Evolutionary conservation across 2,888 invertebrate genomes (phyloP).

Genomic region (Glaucopsyche alexis): DNA sequence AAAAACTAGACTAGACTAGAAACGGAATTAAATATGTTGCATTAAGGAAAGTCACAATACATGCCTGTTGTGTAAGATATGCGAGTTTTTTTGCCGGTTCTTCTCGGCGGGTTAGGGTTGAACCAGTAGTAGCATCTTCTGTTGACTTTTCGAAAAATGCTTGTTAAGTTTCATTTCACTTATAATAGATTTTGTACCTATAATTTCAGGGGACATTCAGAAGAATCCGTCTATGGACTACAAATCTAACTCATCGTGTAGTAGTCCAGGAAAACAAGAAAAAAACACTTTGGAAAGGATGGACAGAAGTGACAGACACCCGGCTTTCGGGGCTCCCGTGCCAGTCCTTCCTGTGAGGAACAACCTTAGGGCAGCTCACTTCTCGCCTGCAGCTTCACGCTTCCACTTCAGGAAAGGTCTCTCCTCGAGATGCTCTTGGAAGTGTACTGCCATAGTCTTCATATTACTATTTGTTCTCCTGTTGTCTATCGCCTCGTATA

Average conservation of each 20-base stretch:
- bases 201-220: slow-evolving; percentile 87
- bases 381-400: slow-evolving; percentile 84
- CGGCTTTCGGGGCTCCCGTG: slow-evolving; percentile 83
- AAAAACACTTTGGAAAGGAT: slow-evolving; percentile 76
- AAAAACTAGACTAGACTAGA: neutral
- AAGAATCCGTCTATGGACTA: slow-evolving; percentile 94
- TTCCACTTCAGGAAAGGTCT: slow-evolving; percentile 94
- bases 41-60: no score
- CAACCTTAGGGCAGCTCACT: slow-evolving; percentile 86
- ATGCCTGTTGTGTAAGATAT: no score
- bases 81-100: no score
- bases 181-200: neutral
- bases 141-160: no score
- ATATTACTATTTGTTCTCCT: slow-evolving; percentile 91
- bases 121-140: no score
- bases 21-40: no score
- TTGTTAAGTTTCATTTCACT: no score
- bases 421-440: slow-evolving; percentile 93
- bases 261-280: slow-evolving; percentile 86
- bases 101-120: no score
- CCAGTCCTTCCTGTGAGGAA: slow-evolving; percentile 88
- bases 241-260: slow-evolving; percentile 92
- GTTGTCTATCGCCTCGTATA: slow-evolving; percentile 90
- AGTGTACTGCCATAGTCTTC: slow-evolving; percentile 93
- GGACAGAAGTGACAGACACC: slow-evolving; percentile 82